A percentile compares a stretch with the other conserved stretches of the same genome.
Evolutionary conservation across 2,113 vertebrate genomes (phyloP).

Genomic region (Triplophysa dalaica): DNA sequence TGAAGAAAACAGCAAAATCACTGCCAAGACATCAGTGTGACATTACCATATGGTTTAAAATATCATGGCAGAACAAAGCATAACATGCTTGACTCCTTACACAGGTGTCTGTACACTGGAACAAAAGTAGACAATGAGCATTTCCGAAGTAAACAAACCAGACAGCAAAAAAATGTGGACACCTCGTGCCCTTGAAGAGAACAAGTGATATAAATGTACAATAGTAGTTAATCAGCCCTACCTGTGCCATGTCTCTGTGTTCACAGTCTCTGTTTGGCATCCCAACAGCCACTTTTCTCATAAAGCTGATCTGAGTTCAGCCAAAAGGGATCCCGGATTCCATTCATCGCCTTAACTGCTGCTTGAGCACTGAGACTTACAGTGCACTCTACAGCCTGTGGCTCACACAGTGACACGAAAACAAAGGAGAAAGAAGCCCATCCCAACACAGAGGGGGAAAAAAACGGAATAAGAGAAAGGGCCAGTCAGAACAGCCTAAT

Average conservation of each 20-base stretch:
- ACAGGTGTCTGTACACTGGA: neutral
- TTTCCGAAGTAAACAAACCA: slow-evolving; percentile 2
- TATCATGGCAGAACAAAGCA: slow-evolving; percentile 33
- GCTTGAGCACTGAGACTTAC: slow-evolving; percentile 23
- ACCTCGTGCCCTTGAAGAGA: neutral
- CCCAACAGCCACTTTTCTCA: slow-evolving; percentile 22
- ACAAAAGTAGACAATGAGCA: neutral
- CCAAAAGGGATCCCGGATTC: slow-evolving; percentile 6
- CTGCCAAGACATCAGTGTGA: neutral
- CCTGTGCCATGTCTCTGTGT: slow-evolving; percentile 41
- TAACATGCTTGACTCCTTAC: slow-evolving; percentile 23
- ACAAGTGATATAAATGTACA: neutral
- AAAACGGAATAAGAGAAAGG: slow-evolving; percentile 16
- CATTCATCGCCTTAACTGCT: slow-evolving; percentile 34
- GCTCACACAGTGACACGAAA: slow-evolving; percentile 20
- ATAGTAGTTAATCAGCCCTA: neutral
- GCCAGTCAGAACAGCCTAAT: slow-evolving; percentile 40
- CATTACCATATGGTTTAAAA: slow-evolving; percentile 20
- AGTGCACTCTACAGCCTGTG: slow-evolving; percentile 18
- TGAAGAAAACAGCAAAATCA: neutral
- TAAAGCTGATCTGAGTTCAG: slow-evolving; percentile 37
- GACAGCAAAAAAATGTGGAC: neutral
- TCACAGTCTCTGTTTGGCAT: slow-evolving; percentile 34
- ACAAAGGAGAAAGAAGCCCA: slow-evolving; percentile 46
- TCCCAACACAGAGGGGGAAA: slow-evolving; percentile 30